A percentile compares a stretch with the other conserved stretches of the same genome.
These are phyloP conservation scores for Blera fallax DNA, from an alignment of 2,888 invertebrate species.

Conservation along the genomic window DNA sequence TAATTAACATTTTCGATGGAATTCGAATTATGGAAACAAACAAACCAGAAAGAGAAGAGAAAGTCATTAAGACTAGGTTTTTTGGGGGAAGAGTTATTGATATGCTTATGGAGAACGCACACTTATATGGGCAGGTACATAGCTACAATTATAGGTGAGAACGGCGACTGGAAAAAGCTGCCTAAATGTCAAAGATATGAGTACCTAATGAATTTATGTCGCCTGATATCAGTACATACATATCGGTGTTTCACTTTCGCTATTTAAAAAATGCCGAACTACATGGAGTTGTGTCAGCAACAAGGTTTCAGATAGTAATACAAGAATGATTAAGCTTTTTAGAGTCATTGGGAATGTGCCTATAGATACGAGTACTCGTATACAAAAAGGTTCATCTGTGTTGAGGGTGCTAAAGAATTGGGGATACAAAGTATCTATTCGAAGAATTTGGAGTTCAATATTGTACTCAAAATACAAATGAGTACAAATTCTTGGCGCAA, in stretches of 20 bases:
- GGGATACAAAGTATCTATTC: no score
- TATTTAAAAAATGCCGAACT: slow-evolving; percentile 12
- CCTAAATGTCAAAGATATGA: background rate
- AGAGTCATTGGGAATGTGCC: background rate
- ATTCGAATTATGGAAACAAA: slow-evolving; percentile 43
- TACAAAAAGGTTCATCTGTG: no score
- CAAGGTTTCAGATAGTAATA: background rate
- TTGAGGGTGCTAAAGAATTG: no score
- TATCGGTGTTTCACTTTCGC: slow-evolving; percentile 15
- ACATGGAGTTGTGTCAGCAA: background rate
- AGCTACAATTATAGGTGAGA: background rate
- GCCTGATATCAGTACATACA: slow-evolving; percentile 9
- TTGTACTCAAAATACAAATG: no score
- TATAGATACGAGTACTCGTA: background rate
- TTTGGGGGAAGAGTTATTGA: background rate
- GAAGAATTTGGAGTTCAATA: no score
- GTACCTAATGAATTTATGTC: slow-evolving; percentile 14
- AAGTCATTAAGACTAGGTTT: background rate
- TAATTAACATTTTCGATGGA: background rate
- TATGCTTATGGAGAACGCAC: background rate
- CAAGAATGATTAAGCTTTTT: background rate
- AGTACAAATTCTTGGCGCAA: no score
- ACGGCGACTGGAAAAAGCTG: background rate
- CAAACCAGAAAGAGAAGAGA: slow-evolving; percentile 29
- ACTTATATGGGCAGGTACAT: background rate